Evolutionary conservation across 1,140 invertebrate species (phyloP), one percentile per base, ranked within the genome.

Genomic region (Meloidogyne exigua): DNA sequence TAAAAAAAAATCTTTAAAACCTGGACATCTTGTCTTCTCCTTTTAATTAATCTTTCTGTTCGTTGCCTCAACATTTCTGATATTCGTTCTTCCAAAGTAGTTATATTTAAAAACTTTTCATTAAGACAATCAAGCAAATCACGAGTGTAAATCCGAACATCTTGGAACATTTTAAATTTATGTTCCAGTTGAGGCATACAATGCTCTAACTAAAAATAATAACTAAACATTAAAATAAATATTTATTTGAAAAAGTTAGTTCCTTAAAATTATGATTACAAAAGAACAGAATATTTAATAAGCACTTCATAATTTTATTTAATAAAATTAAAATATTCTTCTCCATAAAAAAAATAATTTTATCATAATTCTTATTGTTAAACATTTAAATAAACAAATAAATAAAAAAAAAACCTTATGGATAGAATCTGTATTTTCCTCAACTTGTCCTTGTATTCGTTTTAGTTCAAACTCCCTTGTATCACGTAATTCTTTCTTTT

Each of bases 111-210:
- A 42, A 77, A 70, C 28, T 83, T 83, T 63, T 83, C 81, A 72
- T 83, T 82, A 21, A 83, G 28, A 70, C 81, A 83, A 23, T 83
- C 81, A 12, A 83, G 28, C 26, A 83, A 74, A 82, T 83, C 76
- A 13, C 69, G 42, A 0, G 65, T 69, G 49, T 71, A 83, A 12
- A 82, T 25, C 4, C 77, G 32, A 57, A 83, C 83, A 67, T 83
- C 80, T 57, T 83, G 81, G 42, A 80, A 83, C 67, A 84, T 42
- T 28, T 72, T 69, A 65, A 81, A 83, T 62, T 82, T 78, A 26
- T 62, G 13, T 64, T 84, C 68, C 36, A 83, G 39, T 63, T 72
- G 26, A n/a, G 77, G 72, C 49, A 75, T 72, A 21, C 32, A 67
- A n/a, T 74, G 72, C 21, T 72, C 70, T 23, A 73, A 42, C 64